These are phyloP conservation scores for Didymodactylos carnosus DNA, from an alignment of 2,888 invertebrate genomes.

Conservation along the genomic window DNA sequence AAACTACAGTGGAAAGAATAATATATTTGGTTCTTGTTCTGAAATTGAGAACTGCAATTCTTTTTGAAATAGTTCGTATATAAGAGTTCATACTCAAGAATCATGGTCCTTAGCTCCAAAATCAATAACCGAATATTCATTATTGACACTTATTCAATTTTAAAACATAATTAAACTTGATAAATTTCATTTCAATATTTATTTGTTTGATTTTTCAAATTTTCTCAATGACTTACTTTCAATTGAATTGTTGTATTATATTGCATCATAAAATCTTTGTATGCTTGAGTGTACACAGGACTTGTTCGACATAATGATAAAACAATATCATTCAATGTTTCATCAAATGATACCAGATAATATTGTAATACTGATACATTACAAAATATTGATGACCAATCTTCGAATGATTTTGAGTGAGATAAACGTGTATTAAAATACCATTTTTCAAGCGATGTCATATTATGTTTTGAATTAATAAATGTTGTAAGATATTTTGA, in stretches of 20 bases:
- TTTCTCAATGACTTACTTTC: no score
- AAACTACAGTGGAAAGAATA: no score
- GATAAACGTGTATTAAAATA: background rate
- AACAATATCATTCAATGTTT: background rate
- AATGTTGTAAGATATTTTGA: background rate
- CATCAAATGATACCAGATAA: background rate
- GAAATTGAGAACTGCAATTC: no score
- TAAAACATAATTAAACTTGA: background rate
- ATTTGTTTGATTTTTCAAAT: no score
- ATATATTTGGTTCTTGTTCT: no score
- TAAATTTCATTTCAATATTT: no score
- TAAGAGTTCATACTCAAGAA: no score
- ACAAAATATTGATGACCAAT: background rate
- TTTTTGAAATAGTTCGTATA: no score
- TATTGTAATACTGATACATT: background rate
- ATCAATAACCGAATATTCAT: no score
- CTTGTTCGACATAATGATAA: background rate
- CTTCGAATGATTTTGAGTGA: background rate
- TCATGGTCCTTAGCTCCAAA: no score
- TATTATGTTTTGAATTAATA: background rate
- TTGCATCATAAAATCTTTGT: background rate
- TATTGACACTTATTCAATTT: no score
- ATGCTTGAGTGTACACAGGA: background rate
- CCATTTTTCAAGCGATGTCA: background rate
- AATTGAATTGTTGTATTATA: background rate